Evolutionary conservation across 2,113 vertebrate genomes (phyloP).

Genomic region (Pteruthius melanotis): DNA sequence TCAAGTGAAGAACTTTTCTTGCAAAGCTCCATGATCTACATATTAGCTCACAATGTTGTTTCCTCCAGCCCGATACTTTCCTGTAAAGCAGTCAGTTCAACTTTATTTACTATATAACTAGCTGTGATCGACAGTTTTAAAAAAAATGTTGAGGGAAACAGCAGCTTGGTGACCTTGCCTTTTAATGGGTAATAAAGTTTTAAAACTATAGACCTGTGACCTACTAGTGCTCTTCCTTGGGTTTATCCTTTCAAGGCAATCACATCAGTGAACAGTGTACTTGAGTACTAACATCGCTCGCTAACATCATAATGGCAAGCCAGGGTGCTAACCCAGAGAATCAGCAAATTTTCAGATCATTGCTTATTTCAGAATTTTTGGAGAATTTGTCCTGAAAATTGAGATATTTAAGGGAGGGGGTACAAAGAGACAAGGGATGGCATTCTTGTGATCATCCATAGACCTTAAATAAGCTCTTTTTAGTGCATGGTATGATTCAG

Average conservation of each 20-base stretch:
- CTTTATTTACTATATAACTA: not conserved
- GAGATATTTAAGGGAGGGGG: not conserved
- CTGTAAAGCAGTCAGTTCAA: not conserved
- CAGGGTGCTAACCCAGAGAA: not conserved
- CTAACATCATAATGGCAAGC: not conserved
- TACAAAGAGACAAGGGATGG: not conserved
- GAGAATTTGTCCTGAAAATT: not conserved
- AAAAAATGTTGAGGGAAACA: not conserved
- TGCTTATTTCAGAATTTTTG: conserved; percentile 5
- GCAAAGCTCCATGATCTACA: not conserved
- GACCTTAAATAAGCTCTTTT: not conserved
- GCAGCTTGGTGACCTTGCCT: not conserved
- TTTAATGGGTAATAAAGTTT: not conserved
- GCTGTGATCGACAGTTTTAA: not conserved
- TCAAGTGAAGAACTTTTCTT: not conserved
- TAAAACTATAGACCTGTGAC: not conserved
- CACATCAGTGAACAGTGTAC: not conserved
- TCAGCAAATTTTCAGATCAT: not conserved
- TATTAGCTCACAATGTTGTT: not conserved
- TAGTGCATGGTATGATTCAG: not conserved
- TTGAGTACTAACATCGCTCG: accelerated
- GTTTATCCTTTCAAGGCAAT: not conserved
- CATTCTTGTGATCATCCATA: not conserved
- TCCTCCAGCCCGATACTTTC: not conserved
- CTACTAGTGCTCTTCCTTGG: not conserved